phyloP scores from a whole-genome alignment of 2,888 invertebrate genomes.

The Netelia inedita region DNA sequence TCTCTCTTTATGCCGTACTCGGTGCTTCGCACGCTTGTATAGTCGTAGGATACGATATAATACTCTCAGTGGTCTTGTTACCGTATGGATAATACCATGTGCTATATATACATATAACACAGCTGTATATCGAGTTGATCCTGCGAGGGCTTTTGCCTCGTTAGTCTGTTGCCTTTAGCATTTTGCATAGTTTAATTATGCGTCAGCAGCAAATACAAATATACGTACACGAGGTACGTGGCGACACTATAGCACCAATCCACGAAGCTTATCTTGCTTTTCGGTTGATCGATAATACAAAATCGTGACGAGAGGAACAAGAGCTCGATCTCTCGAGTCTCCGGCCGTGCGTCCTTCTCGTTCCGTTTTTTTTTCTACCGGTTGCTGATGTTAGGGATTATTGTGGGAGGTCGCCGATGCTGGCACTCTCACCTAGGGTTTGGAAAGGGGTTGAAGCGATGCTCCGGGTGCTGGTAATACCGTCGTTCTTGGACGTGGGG shows the following conservation, averaged over 20 bases:
- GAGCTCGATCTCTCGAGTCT: constrained; percentile 53
- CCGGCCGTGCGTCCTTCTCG: neutral
- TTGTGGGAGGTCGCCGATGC: constrained; percentile 20
- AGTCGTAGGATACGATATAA: constrained; percentile 25
- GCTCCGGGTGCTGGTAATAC: constrained; percentile 46
- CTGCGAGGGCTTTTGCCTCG: constrained; percentile 48
- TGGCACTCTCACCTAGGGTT: constrained; percentile 37
- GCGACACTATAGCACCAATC: constrained; percentile 39
- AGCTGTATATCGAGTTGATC: constrained; percentile 7
- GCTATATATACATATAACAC: neutral
- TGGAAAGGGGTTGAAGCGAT: constrained; percentile 46
- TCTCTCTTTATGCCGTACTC: constrained; percentile 5
- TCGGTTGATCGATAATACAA: constrained; percentile 59
- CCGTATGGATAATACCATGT: constrained; percentile 13
- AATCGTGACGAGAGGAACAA: constrained; percentile 65
- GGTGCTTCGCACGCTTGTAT: constrained; percentile 15
- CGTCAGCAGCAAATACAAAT: constrained; percentile 59
- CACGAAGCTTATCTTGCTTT: constrained; percentile 46
- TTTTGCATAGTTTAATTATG: constrained; percentile 63
- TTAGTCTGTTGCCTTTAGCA: constrained; percentile 56
- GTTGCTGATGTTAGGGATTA: constrained; percentile 61
- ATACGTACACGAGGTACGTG: constrained; percentile 55
- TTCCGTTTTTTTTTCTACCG: constrained; percentile 1
- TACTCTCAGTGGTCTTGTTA: constrained; percentile 42
- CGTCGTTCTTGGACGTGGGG: constrained; percentile 71